phyloP scores from a whole-genome alignment of 2,113 vertebrate species.

The Callocephalon fimbriatum region DNA sequence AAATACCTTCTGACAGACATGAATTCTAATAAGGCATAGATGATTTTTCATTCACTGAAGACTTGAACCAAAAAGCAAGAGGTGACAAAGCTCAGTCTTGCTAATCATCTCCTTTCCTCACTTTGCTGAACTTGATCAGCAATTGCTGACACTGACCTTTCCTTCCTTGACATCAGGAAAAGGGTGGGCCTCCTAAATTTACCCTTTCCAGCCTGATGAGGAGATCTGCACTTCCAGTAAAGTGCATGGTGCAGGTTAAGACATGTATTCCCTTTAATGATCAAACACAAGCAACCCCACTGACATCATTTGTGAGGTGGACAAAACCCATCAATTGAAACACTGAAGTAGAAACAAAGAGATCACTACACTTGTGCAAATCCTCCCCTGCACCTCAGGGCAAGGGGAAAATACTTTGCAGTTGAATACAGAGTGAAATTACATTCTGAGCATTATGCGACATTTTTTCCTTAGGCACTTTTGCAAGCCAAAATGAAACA shows the following conservation, averaged over 20 bases:
- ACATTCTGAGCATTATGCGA: neutral
- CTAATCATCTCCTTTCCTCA: neutral
- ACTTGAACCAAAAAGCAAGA: neutral
- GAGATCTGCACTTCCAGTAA: neutral
- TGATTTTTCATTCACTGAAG: constrained; percentile 33
- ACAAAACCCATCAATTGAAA: neutral
- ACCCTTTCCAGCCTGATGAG: neutral
- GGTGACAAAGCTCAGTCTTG: constrained; percentile 15
- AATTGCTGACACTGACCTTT: neutral
- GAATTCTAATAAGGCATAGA: constrained; percentile 20
- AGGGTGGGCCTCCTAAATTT: neutral
- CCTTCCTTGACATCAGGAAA: neutral
- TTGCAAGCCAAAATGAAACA: neutral
- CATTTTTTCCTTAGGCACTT: neutral
- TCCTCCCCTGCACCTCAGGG: neutral
- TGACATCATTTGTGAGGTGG: neutral
- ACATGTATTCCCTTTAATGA: neutral
- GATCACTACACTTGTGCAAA: neutral
- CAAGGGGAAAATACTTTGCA: neutral
- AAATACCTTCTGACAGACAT: neutral
- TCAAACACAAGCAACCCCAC: neutral
- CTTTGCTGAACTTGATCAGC: constrained; percentile 5
- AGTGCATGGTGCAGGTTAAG: neutral
- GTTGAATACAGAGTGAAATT: neutral
- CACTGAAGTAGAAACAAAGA: neutral